Evolutionary conservation across 2,113 vertebrate species (phyloP).

Genomic region (Orycteropus afer): DNA sequence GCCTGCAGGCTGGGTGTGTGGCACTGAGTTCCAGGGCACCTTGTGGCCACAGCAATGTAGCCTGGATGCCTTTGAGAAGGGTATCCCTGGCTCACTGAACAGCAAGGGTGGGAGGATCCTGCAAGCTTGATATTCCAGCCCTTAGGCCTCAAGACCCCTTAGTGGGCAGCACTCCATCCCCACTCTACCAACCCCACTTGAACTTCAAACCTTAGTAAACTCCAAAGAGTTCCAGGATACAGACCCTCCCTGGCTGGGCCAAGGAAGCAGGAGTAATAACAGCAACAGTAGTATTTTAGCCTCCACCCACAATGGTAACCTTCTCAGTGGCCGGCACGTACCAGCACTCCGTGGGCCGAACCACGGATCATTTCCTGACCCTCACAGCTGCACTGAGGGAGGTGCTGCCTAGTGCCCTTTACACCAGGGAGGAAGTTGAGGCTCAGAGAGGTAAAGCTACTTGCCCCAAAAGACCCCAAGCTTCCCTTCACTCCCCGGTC

Average conservation of each 20-base stretch:
- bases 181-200: not conserved
- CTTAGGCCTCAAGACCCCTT: not conserved
- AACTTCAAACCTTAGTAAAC: not conserved
- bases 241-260: not conserved
- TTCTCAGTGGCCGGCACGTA: too few species aligned
- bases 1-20: rapidly evolving
- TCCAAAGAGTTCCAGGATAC: not conserved
- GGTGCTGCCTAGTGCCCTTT: rapidly evolving
- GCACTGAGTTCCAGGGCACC: not conserved
- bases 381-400: not conserved
- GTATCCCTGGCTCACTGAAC: too few species aligned
- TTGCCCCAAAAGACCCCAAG: not conserved
- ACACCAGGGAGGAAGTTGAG: not conserved
- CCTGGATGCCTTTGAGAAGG: not conserved
- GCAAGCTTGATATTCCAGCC: not conserved
- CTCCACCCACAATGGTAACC: rapidly evolving
- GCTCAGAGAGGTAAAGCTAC: not conserved
- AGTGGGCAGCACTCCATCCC: not conserved
- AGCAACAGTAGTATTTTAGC: not conserved
- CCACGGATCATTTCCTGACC: not conserved
- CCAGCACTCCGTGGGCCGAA: rapidly evolving
- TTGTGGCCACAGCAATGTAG: rapidly evolving
- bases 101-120: not conserved
- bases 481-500: not conserved
- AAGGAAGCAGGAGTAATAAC: not conserved